phyloP scores from a whole-genome alignment of 2,888 invertebrate genomes.

The Aspidapion aeneum region DNA sequence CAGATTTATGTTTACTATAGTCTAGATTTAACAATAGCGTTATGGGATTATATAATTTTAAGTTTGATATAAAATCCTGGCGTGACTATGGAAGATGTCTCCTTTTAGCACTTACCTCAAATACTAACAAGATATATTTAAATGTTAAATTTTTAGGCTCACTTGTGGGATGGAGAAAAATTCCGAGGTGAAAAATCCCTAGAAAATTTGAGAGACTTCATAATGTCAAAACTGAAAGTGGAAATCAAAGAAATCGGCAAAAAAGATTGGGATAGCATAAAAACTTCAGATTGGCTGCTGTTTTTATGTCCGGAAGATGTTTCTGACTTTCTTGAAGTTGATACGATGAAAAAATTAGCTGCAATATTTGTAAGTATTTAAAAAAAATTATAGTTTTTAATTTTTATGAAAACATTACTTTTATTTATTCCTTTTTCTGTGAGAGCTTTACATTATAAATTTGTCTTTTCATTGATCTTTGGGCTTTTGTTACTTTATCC shows the following conservation, averaged over 20 bases:
- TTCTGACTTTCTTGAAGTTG: slow-evolving; percentile 52
- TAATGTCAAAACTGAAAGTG: slow-evolving; percentile 56
- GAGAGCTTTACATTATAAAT: too few species aligned
- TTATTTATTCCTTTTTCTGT: too few species aligned
- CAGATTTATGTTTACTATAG: too few species aligned
- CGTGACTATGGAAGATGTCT: too few species aligned
- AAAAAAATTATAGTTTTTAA: neutral
- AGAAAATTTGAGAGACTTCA: slow-evolving; percentile 59
- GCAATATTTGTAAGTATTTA: slow-evolving; percentile 66
- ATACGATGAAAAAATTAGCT: slow-evolving; percentile 62
- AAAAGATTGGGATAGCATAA: slow-evolving; percentile 44
- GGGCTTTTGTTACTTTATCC: too few species aligned
- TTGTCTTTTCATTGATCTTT: too few species aligned
- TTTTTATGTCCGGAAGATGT: slow-evolving; percentile 57
- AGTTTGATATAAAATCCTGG: too few species aligned
- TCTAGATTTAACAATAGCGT: too few species aligned
- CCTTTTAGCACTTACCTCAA: too few species aligned
- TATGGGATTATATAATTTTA: too few species aligned
- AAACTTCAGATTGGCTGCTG: slow-evolving; percentile 52
- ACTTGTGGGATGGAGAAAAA: slow-evolving; percentile 54
- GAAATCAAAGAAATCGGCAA: slow-evolving; percentile 45
- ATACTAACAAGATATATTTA: too few species aligned
- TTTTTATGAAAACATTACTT: too few species aligned
- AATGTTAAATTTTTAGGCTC: slow-evolving; percentile 48
- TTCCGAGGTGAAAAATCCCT: slow-evolving; percentile 59